Evolutionary conservation across 2,113 vertebrate species (phyloP), one percentile per base, ranked within the genome.

Genomic region (Bufo gargarizans): DNA sequence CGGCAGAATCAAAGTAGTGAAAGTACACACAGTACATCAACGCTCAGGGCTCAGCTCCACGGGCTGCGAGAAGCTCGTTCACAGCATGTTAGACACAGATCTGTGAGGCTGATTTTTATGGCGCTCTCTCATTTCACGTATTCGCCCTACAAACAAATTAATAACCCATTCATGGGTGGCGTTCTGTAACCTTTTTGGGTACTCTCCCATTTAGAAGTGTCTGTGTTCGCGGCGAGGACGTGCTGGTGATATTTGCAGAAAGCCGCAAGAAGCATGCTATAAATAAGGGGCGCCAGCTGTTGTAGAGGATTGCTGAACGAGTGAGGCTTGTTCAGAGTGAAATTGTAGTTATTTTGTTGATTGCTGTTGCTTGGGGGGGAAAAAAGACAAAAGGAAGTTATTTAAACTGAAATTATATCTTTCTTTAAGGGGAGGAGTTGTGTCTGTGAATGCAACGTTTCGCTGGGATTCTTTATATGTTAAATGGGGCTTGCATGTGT

Each of bases 331-430:
- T 78, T 89, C 61, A 78, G 72, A 84, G 87, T 89, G 22, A 89
- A 89, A 89, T 89, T 89, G 87, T 89, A 89, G 87, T 89, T 89
- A 89, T 89, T 89, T 89, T 67, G 87, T 78, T 89, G 87, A 84
- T 89, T 89, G 82, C 87, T 49, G 81, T 88, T 77, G 80, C 87
- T 88, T 77, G 67, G 71, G 65, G 72, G 59, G 61, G 22, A 8
- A 88, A 78, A 87, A 88, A 84, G 82, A 89, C 87, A 84, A 89
- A 89, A 84, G 87, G 87, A 89, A 84, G 81, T 88, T 88, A 84
- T 88, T 88, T 88, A 67, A 84, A 84, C 87, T 69, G 59, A 84
- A 84, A 84, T 89, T 84, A 89, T 84, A 89, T 89, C 82, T 84
- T 89, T 84, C 81, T 89, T 67, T 89, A 69, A 49, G 59, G 69